phyloP scores from a whole-genome alignment of 2,797 vertebrate species.

The Acestrorhynchus altus region DNA sequence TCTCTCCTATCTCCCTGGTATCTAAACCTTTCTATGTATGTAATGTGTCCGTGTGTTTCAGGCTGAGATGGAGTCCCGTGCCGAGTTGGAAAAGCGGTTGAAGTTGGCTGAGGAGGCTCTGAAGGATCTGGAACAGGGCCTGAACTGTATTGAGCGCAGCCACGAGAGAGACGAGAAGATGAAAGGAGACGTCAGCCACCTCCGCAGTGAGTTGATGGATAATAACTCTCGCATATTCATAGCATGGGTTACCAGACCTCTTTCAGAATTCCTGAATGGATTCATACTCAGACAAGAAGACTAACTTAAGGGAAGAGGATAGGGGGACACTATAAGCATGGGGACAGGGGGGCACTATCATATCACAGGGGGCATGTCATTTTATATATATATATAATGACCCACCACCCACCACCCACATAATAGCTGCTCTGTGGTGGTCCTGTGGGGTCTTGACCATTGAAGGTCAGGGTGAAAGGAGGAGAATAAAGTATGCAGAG shows the following conservation, averaged over 20 bases:
- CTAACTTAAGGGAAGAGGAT: neutral
- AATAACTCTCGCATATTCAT: neutral
- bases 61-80: slow-evolving; percentile 90
- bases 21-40: neutral
- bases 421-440: too few relatives aligned
- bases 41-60: slow-evolving; percentile 60
- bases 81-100: slow-evolving; percentile 89
- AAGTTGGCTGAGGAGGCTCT: slow-evolving; percentile 90
- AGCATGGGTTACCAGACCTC: neutral
- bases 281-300: neutral
- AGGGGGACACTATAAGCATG: neutral
- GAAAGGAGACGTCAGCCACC: slow-evolving; percentile 91
- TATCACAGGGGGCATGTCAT: too few relatives aligned
- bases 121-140: slow-evolving; percentile 89
- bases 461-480: too few relatives aligned
- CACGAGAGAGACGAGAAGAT: slow-evolving; percentile 92
- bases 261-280: neutral
- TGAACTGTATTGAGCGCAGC: slow-evolving; percentile 85
- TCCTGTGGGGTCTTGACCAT: too few relatives aligned
- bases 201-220: slow-evolving; percentile 86
- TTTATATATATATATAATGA: too few relatives aligned
- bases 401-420: too few relatives aligned
- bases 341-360: too few relatives aligned
- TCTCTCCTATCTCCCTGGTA: too few relatives aligned
- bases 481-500: too few relatives aligned